Percentiles rank a stretch among this genome's conserved stretches.
phyloP scores from a whole-genome alignment of 2,888 invertebrate genomes.

The Cosmia pyralina region DNA sequence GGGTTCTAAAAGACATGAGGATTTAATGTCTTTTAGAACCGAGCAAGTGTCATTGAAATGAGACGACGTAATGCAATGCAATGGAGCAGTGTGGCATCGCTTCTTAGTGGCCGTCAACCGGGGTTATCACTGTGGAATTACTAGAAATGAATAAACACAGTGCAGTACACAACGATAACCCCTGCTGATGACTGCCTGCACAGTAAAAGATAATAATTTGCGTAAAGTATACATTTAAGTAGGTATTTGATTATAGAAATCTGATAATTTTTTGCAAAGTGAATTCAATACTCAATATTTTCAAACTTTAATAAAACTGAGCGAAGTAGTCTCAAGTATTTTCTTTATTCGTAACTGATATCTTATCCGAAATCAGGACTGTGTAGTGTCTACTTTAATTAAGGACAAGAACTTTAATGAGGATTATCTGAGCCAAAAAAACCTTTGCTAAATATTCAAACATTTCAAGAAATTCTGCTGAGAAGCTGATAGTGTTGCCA shows the following conservation, averaged over 20 bases:
- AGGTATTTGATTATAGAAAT: constrained; percentile 3
- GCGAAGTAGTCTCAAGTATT: constrained; percentile 16
- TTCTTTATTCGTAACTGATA: constrained; percentile 20
- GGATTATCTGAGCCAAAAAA: constrained; percentile 64
- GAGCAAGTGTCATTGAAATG: no score
- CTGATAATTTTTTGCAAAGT: not conserved
- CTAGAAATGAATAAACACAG: not conserved
- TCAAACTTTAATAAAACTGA: constrained; percentile 16
- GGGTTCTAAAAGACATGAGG: no score
- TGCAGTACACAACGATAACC: not conserved
- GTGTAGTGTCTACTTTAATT: constrained; percentile 52
- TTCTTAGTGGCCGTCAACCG: not conserved
- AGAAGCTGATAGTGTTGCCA: constrained; percentile 80
- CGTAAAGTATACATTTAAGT: not conserved
- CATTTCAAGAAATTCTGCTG: constrained; percentile 70
- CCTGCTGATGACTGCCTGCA: not conserved
- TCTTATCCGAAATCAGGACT: constrained; percentile 21
- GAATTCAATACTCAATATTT: not conserved
- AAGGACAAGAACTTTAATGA: constrained; percentile 56
- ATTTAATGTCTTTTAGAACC: no score
- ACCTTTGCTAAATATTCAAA: constrained; percentile 72
- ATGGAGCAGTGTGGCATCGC: no score
- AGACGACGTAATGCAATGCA: no score
- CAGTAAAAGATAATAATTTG: not conserved
- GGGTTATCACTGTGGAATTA: not conserved